Evolutionary conservation across 92 coral and sea anemone genomes (phyloP).

Genomic region (Heteractis magnifica): DNA sequence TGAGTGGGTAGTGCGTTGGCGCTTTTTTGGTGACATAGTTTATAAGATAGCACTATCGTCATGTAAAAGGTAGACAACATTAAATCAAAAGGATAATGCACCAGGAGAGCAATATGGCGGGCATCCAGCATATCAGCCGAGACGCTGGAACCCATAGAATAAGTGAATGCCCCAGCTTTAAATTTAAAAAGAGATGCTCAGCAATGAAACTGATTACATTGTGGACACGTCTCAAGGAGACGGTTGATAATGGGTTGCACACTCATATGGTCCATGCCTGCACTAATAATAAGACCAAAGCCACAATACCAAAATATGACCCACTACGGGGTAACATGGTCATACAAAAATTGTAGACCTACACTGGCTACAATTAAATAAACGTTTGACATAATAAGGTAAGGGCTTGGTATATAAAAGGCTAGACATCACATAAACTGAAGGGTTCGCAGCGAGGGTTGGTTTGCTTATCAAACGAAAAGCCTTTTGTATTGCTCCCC

Average conservation of each 20-base stretch:
- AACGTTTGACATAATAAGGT: background rate
- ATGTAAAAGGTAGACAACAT: too few species aligned
- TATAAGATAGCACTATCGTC: too few species aligned
- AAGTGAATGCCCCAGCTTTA: too few species aligned
- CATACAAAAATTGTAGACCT: background rate
- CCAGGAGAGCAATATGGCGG: background rate
- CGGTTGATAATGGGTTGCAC: background rate
- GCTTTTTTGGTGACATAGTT: background rate
- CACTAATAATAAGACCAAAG: background rate
- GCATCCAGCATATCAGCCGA: background rate
- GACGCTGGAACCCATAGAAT: background rate
- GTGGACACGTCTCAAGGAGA: background rate
- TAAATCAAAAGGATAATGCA: background rate
- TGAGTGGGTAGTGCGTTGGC: background rate
- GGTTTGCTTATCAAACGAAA: too few species aligned
- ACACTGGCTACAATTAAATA: too few species aligned
- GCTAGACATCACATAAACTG: background rate
- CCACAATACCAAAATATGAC: too few species aligned
- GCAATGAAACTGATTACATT: too few species aligned
- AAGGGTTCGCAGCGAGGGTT: too few species aligned
- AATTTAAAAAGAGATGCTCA: too few species aligned
- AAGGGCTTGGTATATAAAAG: background rate
- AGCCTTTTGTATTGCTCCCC: too few species aligned
- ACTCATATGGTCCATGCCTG: background rate
- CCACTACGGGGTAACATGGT: background rate